Percentiles rank a stretch among this genome's conserved stretches.
Evolutionary conservation across 2,888 invertebrate genomes (phyloP).

Genomic region (Tetragonisca angustula): DNA sequence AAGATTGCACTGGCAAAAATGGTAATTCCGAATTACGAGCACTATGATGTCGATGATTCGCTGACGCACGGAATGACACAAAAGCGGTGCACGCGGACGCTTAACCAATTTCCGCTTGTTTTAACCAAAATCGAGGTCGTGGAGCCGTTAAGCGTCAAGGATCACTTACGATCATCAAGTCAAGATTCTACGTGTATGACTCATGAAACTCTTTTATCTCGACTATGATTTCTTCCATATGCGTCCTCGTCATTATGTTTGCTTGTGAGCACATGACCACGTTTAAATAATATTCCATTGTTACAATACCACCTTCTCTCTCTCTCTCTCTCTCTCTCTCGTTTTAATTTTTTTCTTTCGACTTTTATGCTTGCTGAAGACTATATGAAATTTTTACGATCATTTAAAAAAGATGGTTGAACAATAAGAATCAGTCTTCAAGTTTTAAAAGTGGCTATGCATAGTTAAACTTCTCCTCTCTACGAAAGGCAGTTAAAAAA

Average conservation of each 20-base stretch:
- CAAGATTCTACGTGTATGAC: slow-evolving; percentile 62
- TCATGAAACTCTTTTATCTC: slow-evolving; percentile 58
- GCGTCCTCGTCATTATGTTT: slow-evolving; percentile 13
- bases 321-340: too few species aligned
- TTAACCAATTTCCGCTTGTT: slow-evolving; percentile 77
- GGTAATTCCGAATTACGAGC: slow-evolving; percentile 25
- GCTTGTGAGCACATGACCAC: slow-evolving; percentile 2
- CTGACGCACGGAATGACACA: slow-evolving; percentile 24
- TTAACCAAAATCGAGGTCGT: slow-evolving; percentile 78
- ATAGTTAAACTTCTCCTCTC: neutral
- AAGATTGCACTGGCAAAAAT: slow-evolving; percentile 14
- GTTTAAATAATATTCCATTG: slow-evolving; percentile 47
- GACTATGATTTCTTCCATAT: slow-evolving; percentile 45
- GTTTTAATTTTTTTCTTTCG: neutral
- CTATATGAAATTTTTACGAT: neutral
- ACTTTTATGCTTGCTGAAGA: slow-evolving; percentile 7
- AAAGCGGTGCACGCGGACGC: slow-evolving; percentile 43
- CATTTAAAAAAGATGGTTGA: neutral
- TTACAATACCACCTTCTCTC: slow-evolving; percentile 11
- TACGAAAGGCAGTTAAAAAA: neutral
- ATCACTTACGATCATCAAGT: slow-evolving; percentile 68
- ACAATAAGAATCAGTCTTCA: neutral
- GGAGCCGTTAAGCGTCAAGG: slow-evolving; percentile 74
- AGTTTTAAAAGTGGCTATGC: neutral
- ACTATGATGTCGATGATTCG: slow-evolving; percentile 31